Conservation (phyloP, 2,113 vertebrate genomes). For the Apistogramma diplotaenia region DNA sequence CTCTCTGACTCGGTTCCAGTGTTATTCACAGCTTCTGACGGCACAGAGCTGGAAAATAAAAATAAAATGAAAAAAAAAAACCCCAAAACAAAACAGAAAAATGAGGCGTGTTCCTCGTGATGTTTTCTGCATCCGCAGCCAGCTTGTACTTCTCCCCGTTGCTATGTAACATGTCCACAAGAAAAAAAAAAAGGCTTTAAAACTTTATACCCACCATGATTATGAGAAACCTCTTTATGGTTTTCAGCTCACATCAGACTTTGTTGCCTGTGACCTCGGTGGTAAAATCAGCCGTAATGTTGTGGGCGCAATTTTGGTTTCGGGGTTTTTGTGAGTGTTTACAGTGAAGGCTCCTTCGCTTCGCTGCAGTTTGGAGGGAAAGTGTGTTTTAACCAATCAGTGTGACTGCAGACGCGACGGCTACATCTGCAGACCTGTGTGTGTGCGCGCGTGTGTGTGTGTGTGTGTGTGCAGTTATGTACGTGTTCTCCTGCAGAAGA, state of each 20-base stretch:
- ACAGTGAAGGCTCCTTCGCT: conserved; percentile 7
- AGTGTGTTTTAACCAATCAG: conserved; percentile 36
- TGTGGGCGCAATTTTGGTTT: conserved; percentile 60
- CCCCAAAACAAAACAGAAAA: background rate
- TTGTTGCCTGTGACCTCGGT: conserved; percentile 44
- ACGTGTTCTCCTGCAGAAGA: conserved; percentile 49
- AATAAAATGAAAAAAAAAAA: background rate
- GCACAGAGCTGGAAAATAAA: background rate
- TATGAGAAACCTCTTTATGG: conserved; percentile 40
- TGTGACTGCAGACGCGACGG: conserved; percentile 25
- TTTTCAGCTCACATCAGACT: conserved; percentile 54
- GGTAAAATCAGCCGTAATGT: conserved; percentile 52
- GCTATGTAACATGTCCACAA: conserved; percentile 28
- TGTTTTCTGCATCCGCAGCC: background rate
- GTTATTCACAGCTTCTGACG: background rate
- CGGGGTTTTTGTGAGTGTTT: conserved; percentile 27
- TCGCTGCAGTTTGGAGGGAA: conserved; percentile 13
- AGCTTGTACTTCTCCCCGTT: conserved; percentile 7
- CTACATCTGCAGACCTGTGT: background rate
- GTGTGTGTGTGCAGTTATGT: conserved; percentile 20
- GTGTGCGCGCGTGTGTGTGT: background rate
- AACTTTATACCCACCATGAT: conserved; percentile 28
- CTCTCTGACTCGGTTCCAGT: background rate
- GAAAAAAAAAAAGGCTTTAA: conserved; percentile 17
- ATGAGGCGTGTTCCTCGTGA: background rate